These are phyloP conservation scores for Amazonetta brasiliensis DNA, from an alignment of 2,797 vertebrate species.

Conservation along the genomic window DNA sequence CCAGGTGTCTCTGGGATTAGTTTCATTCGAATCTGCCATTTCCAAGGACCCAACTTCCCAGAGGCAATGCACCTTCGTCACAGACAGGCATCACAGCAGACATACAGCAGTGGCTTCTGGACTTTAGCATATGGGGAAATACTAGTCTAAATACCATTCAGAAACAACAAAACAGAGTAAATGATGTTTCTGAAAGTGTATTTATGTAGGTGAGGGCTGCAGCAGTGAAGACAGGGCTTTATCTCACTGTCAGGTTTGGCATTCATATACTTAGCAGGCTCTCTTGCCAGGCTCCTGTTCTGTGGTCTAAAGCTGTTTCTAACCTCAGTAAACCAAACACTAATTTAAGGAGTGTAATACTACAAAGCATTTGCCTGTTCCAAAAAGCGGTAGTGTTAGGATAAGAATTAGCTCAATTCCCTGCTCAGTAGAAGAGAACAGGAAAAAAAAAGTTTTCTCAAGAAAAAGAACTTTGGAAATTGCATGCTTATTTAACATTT, in stretches of 20 bases:
- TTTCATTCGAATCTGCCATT: not conserved
- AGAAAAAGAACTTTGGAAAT: not conserved
- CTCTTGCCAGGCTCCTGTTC: not conserved
- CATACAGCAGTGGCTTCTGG: not conserved
- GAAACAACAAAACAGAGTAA: not conserved
- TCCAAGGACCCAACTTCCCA: not conserved
- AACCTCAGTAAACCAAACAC: too few relatives aligned
- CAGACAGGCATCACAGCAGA: not conserved
- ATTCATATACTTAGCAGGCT: not conserved
- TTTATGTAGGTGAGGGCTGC: not conserved
- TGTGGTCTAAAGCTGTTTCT: too few relatives aligned
- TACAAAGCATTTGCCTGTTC: too few relatives aligned
- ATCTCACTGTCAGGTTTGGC: not conserved
- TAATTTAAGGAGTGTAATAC: too few relatives aligned
- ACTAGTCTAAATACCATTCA: not conserved
- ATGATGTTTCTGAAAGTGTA: not conserved
- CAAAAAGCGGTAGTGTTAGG: not conserved
- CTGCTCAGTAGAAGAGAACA: not conserved
- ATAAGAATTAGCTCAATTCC: not conserved
- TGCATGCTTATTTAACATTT: not conserved
- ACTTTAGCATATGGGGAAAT: not conserved
- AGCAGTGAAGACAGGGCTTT: not conserved
- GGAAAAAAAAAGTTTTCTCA: not conserved
- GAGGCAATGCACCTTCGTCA: not conserved
- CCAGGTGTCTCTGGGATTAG: not conserved